These are phyloP conservation scores for Nasonovia ribisnigri DNA, from an alignment of 2,888 invertebrate species.

Conservation along the genomic window DNA sequence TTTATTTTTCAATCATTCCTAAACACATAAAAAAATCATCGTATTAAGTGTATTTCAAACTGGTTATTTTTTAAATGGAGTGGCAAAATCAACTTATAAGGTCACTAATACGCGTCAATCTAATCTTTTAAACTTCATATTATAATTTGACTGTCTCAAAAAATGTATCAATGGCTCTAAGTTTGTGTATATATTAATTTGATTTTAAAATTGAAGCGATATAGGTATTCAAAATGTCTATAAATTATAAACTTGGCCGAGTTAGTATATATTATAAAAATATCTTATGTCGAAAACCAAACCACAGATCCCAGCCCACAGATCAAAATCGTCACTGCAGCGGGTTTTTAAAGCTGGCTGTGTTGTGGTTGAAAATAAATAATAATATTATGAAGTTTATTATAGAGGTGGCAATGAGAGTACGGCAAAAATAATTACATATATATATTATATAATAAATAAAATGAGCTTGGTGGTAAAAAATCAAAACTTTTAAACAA, in stretches of 20 bases:
- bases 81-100: background rate
- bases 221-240: too few species aligned
- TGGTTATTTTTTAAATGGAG: background rate
- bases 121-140: background rate
- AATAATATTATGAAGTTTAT: too few species aligned
- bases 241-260: too few species aligned
- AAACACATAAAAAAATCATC: background rate
- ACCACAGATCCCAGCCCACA: too few species aligned
- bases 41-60: background rate
- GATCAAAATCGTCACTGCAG: too few species aligned
- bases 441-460: background rate
- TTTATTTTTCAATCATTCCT: background rate
- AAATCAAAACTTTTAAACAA: background rate
- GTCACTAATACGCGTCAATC: background rate
- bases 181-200: background rate
- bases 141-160: accelerated
- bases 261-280: too few species aligned
- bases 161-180: background rate
- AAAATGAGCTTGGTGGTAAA: background rate
- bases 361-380: too few species aligned
- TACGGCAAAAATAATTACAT: background rate
- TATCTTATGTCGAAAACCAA: too few species aligned
- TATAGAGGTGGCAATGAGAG: too few species aligned
- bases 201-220: background rate
- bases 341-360: too few species aligned